Percentiles rank a stretch among this genome's conserved stretches.
These are phyloP conservation scores for Oeneis ivallda DNA, from an alignment of 2,888 invertebrate species.

Conservation along the genomic window DNA sequence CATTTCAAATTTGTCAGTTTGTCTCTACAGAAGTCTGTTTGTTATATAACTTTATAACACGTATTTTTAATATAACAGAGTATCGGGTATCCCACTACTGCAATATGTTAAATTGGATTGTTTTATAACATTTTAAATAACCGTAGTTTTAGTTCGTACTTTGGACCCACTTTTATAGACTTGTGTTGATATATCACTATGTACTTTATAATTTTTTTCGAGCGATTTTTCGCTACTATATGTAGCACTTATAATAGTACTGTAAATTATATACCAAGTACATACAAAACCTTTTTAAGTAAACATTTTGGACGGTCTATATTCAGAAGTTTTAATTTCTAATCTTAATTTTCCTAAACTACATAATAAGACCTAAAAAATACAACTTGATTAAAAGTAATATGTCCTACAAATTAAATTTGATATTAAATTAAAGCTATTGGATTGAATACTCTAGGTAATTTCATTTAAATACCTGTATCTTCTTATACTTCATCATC, in stretches of 20 bases:
- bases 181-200: neutral
- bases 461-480: conserved; percentile 30
- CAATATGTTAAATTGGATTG: neutral
- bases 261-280: neutral
- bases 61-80: no score
- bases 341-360: neutral
- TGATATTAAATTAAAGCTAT: conserved; percentile 46
- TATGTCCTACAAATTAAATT: conserved; percentile 35
- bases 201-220: neutral
- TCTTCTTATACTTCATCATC: conserved; percentile 17
- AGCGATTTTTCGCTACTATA: neutral
- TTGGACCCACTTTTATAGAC: neutral
- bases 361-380: neutral
- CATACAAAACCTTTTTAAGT: conserved; percentile 6
- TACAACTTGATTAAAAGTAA: conserved; percentile 6
- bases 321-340: conserved; percentile 27
- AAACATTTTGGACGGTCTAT: conserved; percentile 29
- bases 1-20: no score
- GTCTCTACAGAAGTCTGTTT: neutral
- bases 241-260: neutral
- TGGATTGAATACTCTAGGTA: conserved; percentile 36
- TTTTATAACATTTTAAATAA: neutral
- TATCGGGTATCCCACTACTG: no score
- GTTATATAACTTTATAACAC: neutral
- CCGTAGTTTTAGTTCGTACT: neutral